Evolutionary conservation across 2,797 vertebrate species (phyloP).

Genomic region (Borostomias antarcticus): DNA sequence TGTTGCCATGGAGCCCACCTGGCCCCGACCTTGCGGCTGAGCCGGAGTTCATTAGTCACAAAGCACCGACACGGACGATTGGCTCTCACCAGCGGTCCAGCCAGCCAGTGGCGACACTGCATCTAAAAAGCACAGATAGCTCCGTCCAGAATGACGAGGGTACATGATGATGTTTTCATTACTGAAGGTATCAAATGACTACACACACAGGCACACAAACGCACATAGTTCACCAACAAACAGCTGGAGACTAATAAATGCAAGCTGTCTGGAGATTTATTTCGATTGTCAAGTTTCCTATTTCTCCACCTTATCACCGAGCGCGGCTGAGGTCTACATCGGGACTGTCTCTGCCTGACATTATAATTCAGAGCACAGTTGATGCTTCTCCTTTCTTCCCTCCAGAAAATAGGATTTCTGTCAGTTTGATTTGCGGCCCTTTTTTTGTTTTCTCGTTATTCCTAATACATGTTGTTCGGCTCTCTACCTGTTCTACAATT

Average conservation of each 20-base stretch:
- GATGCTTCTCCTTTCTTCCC: slow-evolving; percentile 42
- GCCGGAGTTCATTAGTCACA: slow-evolving; percentile 68
- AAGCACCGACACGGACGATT: slow-evolving; percentile 41
- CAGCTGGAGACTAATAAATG: slow-evolving; percentile 33
- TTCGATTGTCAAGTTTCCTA: slow-evolving; percentile 35
- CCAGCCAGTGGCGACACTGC: slow-evolving; percentile 31
- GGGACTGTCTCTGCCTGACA: slow-evolving; percentile 45
- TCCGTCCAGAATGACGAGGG: slow-evolving; percentile 41
- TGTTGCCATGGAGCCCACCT: slow-evolving; percentile 60
- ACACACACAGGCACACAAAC: slow-evolving; percentile 20
- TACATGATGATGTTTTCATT: slow-evolving; percentile 47
- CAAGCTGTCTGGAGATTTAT: slow-evolving; percentile 50
- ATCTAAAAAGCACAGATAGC: slow-evolving; percentile 31
- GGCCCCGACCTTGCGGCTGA: slow-evolving; percentile 64
- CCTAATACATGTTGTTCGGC: slow-evolving; percentile 39
- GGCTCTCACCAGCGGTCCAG: slow-evolving; percentile 31
- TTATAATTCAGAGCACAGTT: slow-evolving; percentile 63
- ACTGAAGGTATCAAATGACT: slow-evolving; percentile 21
- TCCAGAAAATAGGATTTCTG: slow-evolving; percentile 66
- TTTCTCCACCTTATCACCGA: slow-evolving; percentile 45
- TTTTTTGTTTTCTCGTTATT: slow-evolving; percentile 72
- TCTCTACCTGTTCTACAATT: slow-evolving; percentile 29
- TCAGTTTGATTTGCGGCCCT: slow-evolving; percentile 67
- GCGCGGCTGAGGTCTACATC: slow-evolving; percentile 20
- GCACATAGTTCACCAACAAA: neutral